phyloP scores from a whole-genome alignment of 2,113 vertebrate species.

The Seriola aureovittata region DNA sequence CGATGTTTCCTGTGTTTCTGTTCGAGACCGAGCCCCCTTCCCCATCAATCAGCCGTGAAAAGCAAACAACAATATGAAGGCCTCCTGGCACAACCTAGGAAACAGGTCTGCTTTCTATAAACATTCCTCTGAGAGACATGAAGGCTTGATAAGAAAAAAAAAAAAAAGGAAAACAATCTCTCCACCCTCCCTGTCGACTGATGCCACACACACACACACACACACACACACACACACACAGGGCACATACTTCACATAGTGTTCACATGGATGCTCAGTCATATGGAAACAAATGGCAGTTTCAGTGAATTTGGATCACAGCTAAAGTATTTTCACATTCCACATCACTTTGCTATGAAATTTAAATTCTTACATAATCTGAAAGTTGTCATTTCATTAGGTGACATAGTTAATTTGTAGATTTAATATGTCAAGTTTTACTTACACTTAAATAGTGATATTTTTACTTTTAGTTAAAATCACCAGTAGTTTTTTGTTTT shows the following conservation, averaged over 20 bases:
- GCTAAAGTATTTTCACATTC: not conserved
- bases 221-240: slow-evolving; percentile 7
- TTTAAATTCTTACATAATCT: not conserved
- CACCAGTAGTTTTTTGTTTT: not conserved
- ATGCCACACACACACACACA: slow-evolving; percentile 44
- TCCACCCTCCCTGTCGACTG: slow-evolving; percentile 35
- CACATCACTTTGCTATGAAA: not conserved
- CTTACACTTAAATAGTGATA: not conserved
- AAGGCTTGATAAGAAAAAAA: slow-evolving; percentile 72
- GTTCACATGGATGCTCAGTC: slow-evolving; percentile 57
- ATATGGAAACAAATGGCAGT: slow-evolving; percentile 16
- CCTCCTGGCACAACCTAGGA: slow-evolving; percentile 68
- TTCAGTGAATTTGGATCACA: not conserved
- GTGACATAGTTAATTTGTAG: not conserved
- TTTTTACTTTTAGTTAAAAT: not conserved
- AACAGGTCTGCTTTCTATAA: slow-evolving; percentile 78
- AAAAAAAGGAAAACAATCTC: slow-evolving; percentile 50
- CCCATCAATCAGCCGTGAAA: slow-evolving; percentile 77
- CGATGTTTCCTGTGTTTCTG: slow-evolving; percentile 73
- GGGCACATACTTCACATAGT: slow-evolving; percentile 71
- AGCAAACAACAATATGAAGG: slow-evolving; percentile 76
- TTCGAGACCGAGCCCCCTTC: slow-evolving; percentile 39
- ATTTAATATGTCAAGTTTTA: not conserved
- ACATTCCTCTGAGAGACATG: slow-evolving; percentile 77
- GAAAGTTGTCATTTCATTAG: not conserved